Conservation (phyloP, 2,797 vertebrate genomes). For the Crocidura indochinensis region DNA sequence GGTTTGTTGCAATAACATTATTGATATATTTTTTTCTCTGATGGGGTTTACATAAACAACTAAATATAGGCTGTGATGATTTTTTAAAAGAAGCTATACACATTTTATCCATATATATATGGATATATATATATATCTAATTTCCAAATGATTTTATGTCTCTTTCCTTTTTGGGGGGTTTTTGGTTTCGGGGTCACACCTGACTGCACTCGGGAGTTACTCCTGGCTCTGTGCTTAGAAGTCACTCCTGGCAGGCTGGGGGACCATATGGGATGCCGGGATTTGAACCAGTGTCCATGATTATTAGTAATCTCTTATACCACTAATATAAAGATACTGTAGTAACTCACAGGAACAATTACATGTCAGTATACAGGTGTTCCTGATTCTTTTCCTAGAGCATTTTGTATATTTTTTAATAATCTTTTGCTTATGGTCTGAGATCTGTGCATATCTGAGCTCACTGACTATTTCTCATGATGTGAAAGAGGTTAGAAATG, state of each 20-base stretch:
- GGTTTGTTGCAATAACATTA: constrained; percentile 25
- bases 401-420: background rate
- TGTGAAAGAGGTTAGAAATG: constrained; percentile 6
- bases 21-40: background rate
- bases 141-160: background rate
- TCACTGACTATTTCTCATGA: background rate
- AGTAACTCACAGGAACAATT: background rate
- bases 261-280: no score
- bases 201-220: no score
- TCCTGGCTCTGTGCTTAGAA: no score
- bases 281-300: no score
- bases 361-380: background rate
- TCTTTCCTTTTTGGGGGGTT: no score
- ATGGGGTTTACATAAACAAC: constrained; percentile 37
- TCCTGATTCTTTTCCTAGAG: background rate
- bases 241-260: no score
- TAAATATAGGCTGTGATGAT: background rate
- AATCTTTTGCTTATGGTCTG: background rate
- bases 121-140: no score
- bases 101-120: background rate
- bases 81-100: background rate
- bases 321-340: no score
- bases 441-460: background rate
- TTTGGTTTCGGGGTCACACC: no score
- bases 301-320: no score